phyloP scores from a whole-genome alignment of 2,888 invertebrate species.

The Parelbella ahira region DNA sequence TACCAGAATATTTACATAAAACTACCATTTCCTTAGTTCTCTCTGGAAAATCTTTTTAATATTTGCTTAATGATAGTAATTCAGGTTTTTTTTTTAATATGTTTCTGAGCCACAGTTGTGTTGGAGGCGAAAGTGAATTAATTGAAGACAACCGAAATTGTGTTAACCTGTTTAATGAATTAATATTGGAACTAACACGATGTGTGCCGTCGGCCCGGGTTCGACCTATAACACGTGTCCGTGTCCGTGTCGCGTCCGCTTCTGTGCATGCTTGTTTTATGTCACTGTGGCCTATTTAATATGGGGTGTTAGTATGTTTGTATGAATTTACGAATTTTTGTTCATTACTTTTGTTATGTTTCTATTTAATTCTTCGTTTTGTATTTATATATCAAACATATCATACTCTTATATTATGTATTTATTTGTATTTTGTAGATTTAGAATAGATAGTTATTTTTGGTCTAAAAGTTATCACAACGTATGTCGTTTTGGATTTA shows the following conservation, averaged over 20 bases:
- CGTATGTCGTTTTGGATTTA: too few species aligned
- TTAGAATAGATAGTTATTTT: too few species aligned
- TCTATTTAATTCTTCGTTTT: neutral
- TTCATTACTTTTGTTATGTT: too few species aligned
- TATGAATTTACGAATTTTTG: too few species aligned
- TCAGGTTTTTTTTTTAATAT: too few species aligned
- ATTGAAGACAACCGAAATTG: neutral
- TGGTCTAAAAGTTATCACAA: too few species aligned
- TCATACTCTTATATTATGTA: neutral
- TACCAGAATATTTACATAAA: too few species aligned
- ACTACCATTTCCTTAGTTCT: too few species aligned
- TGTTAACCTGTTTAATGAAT: slow-evolving; percentile 22
- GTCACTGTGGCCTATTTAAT: slow-evolving; percentile 31
- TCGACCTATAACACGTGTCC: slow-evolving; percentile 17
- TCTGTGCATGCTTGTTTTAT: slow-evolving; percentile 59
- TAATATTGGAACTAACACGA: slow-evolving; percentile 22
- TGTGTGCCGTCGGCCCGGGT: slow-evolving; percentile 15
- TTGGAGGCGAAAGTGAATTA: slow-evolving; percentile 24
- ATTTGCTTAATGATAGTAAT: too few species aligned
- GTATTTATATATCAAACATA: neutral
- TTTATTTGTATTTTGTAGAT: neutral
- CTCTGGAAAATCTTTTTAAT: neutral
- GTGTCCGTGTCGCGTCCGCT: slow-evolving; percentile 46
- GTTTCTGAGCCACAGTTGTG: slow-evolving; percentile 12
- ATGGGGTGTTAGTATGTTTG: slow-evolving; percentile 37